These are phyloP conservation scores for Zygothrica quintamaculata DNA, from an alignment of 2,888 invertebrate species.

Conservation along the genomic window DNA sequence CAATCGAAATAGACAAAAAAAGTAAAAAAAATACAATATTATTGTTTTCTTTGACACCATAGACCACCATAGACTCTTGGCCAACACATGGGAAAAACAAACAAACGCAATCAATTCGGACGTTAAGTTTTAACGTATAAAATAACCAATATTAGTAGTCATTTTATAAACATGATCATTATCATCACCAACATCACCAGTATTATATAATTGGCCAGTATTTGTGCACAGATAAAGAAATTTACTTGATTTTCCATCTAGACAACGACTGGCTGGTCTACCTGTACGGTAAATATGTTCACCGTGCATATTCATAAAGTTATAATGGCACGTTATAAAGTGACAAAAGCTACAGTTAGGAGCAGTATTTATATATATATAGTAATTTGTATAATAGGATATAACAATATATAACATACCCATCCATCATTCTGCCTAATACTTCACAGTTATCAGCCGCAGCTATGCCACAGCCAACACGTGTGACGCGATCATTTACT, in stretches of 20 bases:
- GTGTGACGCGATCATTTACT: slow-evolving; percentile 58
- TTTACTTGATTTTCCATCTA: slow-evolving; percentile 37
- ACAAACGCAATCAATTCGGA: too few species aligned
- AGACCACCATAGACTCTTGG: slow-evolving; percentile 51
- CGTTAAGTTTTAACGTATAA: too few species aligned
- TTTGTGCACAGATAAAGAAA: slow-evolving; percentile 50
- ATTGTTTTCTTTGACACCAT: too few species aligned
- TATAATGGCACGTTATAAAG: slow-evolving; percentile 66
- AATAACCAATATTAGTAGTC: too few species aligned
- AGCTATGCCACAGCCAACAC: slow-evolving; percentile 58
- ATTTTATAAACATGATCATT: too few species aligned
- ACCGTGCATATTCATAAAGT: slow-evolving; percentile 34
- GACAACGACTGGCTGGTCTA: slow-evolving; percentile 31
- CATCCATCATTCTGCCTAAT: rapidly evolving
- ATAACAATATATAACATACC: slow-evolving; percentile 18
- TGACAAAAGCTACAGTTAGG: slow-evolving; percentile 51
- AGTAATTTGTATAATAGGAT: too few species aligned
- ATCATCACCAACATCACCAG: too few species aligned
- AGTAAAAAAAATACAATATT: too few species aligned
- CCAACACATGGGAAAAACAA: slow-evolving; percentile 74
- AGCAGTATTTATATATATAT: background rate
- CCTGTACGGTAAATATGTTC: slow-evolving; percentile 46
- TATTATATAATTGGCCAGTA: slow-evolving; percentile 45
- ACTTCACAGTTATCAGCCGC: slow-evolving; percentile 35
- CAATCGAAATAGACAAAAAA: slow-evolving; percentile 48